Evolutionary conservation across 2,797 vertebrate genomes (phyloP), one percentile per base, ranked within the genome.

Genomic region (Propithecus deckenii): DNA sequence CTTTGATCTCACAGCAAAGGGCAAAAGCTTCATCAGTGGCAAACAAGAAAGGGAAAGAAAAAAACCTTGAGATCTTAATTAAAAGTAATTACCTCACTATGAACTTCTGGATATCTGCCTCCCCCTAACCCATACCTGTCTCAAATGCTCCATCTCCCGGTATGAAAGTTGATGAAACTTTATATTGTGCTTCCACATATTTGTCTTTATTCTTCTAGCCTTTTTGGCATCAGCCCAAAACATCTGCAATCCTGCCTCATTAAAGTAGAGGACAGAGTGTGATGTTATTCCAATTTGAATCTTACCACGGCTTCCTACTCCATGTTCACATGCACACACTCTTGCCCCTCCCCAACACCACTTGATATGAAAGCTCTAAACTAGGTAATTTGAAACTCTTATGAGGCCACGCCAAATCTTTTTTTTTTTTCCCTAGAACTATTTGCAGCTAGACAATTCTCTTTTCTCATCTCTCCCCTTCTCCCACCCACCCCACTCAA

Each of bases 121-220:
- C 15, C 63, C 91, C 55, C 88, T 17, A 35, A 91, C 72, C 90
- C 98, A 32, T 96, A 99, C 99, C 99, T 99, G 99, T 97, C 99
- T 98, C 96, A 99, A 98, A 97, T 98, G 99, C 97, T 99, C 99
- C 99, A 99, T 99, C 4, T 99, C 99, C 43, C 99, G 99, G 98
- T 99, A 99, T 7, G 99, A 98, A 86, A 99, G 98, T 85, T 99
- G 98, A 91, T 99, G 98, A 48, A 96, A 79, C 65, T 98, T 95
- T 20, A 99, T 78, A 14, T 97, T 95, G 28, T 98, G 96, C 12
- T 10, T 97, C 35, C 79, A 25, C 99, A 99, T 99, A 92, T 97
- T 98, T 2, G 8, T 4, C 87, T 97, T 98, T 98, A 99, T 99
- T 95, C 67, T 98, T 35, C 78, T 83, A 65, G 99, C 97, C 13